Evolutionary conservation across 2,113 vertebrate species (phyloP), one percentile per base, ranked within the genome.

Genomic region (Hirundichthys speculiger): DNA sequence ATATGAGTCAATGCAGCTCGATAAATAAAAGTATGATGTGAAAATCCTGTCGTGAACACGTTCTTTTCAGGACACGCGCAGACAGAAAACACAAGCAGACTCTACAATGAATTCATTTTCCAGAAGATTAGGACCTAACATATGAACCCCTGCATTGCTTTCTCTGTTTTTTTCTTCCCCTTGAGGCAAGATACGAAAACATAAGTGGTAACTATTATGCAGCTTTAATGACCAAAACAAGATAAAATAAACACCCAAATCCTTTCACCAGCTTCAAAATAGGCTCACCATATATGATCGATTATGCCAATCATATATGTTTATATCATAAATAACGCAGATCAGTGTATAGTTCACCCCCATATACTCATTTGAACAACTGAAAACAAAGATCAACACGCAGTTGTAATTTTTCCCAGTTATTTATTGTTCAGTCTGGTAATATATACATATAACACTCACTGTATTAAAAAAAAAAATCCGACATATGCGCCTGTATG

Each of bases 21-120:
- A 79, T 80, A 84, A 80, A 88, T 86, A 80, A 81, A 70, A 64
- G 6, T 34, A 27, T 69, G 61, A 81, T 77, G 50, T 77, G 57
- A 63, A 79, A 79, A 72, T 63, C 41, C 27, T 62, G 16, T 51
- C 54, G 12, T 49, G 67, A 39, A 54, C 59, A 69, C 66, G 80
- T 75, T 78, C 59, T 73, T 77, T 65, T 52, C 45, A 47, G 11
- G 51, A 61, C 42, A 49, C 62, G 58, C 63, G 61, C 55, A 49
- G 59, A 53, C 59, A 58, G 21, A 10, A n/a, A n/a, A 62, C 63
- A 64, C 55, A 49, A 60, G 56, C 59, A 58, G 21, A 10, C 9
- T 34, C 3, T 27, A 27, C 3, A 27, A 27, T 27, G 27, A 27
- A 27, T 27, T 27, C 8, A 3, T 8, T 27, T 27, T 27, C 27